These are phyloP conservation scores for Chromoteleia sp. DNA, from an alignment of 2,888 invertebrate species.

Conservation along the genomic window DNA sequence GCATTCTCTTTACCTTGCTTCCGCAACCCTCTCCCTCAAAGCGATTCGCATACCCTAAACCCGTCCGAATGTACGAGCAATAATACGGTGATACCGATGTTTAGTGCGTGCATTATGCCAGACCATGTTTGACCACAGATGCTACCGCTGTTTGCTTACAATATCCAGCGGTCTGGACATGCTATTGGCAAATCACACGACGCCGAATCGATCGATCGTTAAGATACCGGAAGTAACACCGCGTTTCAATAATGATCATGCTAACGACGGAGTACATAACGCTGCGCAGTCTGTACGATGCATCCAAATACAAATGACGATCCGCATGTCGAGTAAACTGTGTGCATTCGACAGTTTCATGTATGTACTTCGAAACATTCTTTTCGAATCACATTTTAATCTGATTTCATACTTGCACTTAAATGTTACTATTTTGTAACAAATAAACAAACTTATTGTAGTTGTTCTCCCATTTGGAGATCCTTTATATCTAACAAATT, in stretches of 20 bases:
- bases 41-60: constrained; percentile 69
- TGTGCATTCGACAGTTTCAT: constrained; percentile 1
- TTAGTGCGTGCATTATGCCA: constrained; percentile 76
- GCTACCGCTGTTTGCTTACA: constrained; percentile 74
- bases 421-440: no score
- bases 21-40: constrained; percentile 57
- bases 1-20: constrained; percentile 57
- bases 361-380: constrained; percentile 6
- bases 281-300: constrained; percentile 10
- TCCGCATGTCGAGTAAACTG: constrained; percentile 39
- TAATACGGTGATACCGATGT: constrained; percentile 79
- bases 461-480: no score
- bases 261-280: constrained; percentile 60
- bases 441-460: no score
- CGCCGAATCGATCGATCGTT: constrained; percentile 79
- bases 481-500: no score
- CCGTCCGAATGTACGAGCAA: constrained; percentile 73
- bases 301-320: constrained; percentile 49
- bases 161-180: constrained; percentile 67
- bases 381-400: no score
- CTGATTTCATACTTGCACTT: no score
- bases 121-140: constrained; percentile 79
- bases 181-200: constrained; percentile 72
- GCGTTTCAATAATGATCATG: constrained; percentile 72
- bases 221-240: constrained; percentile 79